Evolutionary conservation across 2,797 vertebrate species (phyloP), one percentile per base, ranked within the genome.

Genomic region (Diglossa cyanea): DNA sequence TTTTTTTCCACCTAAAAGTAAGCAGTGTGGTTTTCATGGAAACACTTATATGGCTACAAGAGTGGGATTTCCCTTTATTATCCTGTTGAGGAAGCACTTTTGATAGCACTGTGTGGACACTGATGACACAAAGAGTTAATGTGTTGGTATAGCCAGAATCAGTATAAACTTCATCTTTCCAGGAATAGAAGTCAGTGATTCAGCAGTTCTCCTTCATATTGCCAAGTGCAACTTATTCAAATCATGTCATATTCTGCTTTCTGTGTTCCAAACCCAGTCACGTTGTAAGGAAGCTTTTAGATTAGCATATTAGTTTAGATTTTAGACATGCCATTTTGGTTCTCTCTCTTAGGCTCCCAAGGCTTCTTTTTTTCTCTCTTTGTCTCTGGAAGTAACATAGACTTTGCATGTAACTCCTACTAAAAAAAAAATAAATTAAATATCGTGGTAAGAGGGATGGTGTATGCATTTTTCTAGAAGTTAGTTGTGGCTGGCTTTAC

Each of bases 151-250:
- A 70, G n/a, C 10, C 10, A 39, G 67, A 35, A 16, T 48, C 35
- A 68, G 54, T 86, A 87, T 83, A 51, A 93, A 73, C n/a, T 90
- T 72, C 58, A 26, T 66, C 7, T 62, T 94, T 94, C 47, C 66
- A 68, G 67, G 93, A 91, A 76, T 25, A 84, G 83, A 63, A 93
- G 51, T 42, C 54, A 79, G 42, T n/a, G 37, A 40, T 84, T 77
- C 77, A 85, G 68, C 40, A 74, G 33, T 90, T 94, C 60, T 35
- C 35, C 78, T 81, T 94, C 66, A 21, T 70, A 77, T 63, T 81
- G 88, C 71, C 63, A 88, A 93, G 50, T 91, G 24, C 44, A 65
- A 53, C 53, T 81, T 94, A 86, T 13, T 91, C 61, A 86, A 92
- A 88, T 80, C 48, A 86, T 67, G 48, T 72, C 68, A 37, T 76